phyloP scores from a whole-genome alignment of 1,140 invertebrate species.

The Drosophila subobscura region DNA sequence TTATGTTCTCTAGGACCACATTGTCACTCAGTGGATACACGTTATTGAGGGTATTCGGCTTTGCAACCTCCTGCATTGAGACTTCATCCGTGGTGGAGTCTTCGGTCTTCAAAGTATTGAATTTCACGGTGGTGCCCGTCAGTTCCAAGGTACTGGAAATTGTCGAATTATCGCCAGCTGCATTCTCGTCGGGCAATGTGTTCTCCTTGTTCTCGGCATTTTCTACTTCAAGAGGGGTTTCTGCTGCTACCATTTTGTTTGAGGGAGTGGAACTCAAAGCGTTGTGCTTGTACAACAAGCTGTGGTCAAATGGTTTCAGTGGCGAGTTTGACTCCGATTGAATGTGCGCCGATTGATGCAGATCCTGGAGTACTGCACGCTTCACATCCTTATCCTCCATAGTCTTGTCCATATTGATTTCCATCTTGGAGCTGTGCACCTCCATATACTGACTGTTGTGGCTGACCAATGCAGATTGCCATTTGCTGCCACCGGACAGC shows the following conservation, averaged over 20 bases:
- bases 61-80: constrained; percentile 41
- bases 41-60: constrained; percentile 28
- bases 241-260: constrained; percentile 26
- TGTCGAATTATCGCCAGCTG: constrained; percentile 50
- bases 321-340: constrained; percentile 53
- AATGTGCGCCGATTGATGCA: constrained; percentile 18
- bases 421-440: constrained; percentile 51
- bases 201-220: constrained; percentile 66
- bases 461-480: constrained; percentile 52
- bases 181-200: constrained; percentile 37
- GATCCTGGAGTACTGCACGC: constrained; percentile 38
- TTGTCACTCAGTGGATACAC: constrained; percentile 63
- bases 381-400: constrained; percentile 47
- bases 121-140: constrained; percentile 60
- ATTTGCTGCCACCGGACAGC: constrained; percentile 50
- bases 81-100: constrained; percentile 48
- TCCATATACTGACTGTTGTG: constrained; percentile 58
- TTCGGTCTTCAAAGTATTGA: constrained; percentile 46
- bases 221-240: not conserved
- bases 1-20: constrained; percentile 63
- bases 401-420: constrained; percentile 27
- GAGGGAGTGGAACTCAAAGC: constrained; percentile 70
- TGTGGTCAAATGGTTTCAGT: constrained; percentile 64
- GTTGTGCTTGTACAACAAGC: constrained; percentile 63
- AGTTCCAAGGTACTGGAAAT: constrained; percentile 56